Base-by-base conservation (phyloP, 2,888 invertebrate genomes). In the Aethes cnicana region DNA sequence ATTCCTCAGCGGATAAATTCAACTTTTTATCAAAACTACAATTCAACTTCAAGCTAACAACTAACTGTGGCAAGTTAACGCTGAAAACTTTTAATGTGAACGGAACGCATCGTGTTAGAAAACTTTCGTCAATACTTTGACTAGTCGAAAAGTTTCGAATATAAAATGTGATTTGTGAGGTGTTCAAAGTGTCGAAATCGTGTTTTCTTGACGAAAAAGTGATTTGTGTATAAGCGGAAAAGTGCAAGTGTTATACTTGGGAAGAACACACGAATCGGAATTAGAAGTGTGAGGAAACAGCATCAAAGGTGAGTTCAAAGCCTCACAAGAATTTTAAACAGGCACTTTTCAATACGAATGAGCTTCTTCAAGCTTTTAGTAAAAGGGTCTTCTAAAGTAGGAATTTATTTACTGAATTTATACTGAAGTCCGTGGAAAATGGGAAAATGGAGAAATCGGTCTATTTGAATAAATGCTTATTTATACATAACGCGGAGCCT, bases 81-180 rank as follows among this genome's bases (percentile, higher is more conserved):
- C 50, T 33, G 8, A 8, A 33, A 65, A 65, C 62, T 64, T 64
- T 71, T 65, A 67, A 70, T 62, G 66, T 63, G 70, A 62, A 69
- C 62, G 42, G 62, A 57, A 62, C 61, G 61, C 56, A 61, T 61
- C 62, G 67, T 61, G 66, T 60, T 58, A 62, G 54, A 54, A 53
- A 74, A 73, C 69, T 75, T 76, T 69, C 72, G 69, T 69, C 69
- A 67, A 72, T 68, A 72, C 61, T 68, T 72, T 54, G 67, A 66
- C 62, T 68, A 72, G 63, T 66, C 64, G 65, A 63, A 66, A 68
- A 63, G 62, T 62, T 63, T 64, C 62, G 62, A 69, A 71, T 72
- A 28, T 39, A 73, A 62, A 74, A 72, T 77, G 79, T 79, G 77
- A 78, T 76, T 69, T 77, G 80, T 69, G 68, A 83, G 83, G 78